Percentiles rank a stretch among this genome's conserved stretches.
Evolutionary conservation across 2,888 invertebrate species (phyloP).

Genomic region (Polydrusus tereticollis): DNA sequence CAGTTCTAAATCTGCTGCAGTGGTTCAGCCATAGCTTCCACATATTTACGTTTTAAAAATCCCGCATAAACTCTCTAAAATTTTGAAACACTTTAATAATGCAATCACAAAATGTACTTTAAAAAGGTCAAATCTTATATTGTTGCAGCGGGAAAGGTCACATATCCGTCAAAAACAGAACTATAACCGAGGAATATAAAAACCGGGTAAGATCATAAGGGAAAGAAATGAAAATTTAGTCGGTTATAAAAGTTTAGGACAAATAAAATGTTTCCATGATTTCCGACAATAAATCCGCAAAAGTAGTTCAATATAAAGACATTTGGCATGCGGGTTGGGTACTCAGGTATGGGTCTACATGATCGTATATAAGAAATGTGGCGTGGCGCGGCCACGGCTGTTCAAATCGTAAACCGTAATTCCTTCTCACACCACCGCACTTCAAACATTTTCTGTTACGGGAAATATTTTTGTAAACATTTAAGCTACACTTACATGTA

Average conservation of each 20-base stretch:
- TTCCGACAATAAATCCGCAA: constrained; percentile 65
- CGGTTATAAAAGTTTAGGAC: constrained; percentile 64
- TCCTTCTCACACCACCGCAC: constrained; percentile 54
- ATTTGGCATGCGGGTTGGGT: constrained; percentile 60
- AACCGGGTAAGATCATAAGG: constrained; percentile 46
- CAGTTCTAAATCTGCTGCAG: too few relatives aligned
- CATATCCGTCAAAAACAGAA: constrained; percentile 46
- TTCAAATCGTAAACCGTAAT: constrained; percentile 57
- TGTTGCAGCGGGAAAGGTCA: constrained; percentile 28
- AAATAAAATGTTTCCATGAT: constrained; percentile 66
- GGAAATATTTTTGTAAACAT: constrained; percentile 1
- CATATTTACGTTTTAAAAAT: neutral
- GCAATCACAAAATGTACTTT: constrained; percentile 11
- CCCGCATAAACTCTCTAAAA: neutral
- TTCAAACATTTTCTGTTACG: constrained; percentile 52
- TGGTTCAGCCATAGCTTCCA: too few relatives aligned
- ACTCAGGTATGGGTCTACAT: constrained; percentile 54
- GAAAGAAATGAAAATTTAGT: constrained; percentile 62
- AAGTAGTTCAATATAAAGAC: constrained; percentile 64
- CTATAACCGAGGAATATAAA: constrained; percentile 49
- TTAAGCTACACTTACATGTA: neutral
- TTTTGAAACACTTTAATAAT: neutral
- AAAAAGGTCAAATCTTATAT: constrained; percentile 14
- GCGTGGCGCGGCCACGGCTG: constrained; percentile 55
- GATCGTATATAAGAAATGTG: constrained; percentile 37